Base-by-base conservation (phyloP, 2,797 vertebrate species). In the Argentina silus region DNA sequence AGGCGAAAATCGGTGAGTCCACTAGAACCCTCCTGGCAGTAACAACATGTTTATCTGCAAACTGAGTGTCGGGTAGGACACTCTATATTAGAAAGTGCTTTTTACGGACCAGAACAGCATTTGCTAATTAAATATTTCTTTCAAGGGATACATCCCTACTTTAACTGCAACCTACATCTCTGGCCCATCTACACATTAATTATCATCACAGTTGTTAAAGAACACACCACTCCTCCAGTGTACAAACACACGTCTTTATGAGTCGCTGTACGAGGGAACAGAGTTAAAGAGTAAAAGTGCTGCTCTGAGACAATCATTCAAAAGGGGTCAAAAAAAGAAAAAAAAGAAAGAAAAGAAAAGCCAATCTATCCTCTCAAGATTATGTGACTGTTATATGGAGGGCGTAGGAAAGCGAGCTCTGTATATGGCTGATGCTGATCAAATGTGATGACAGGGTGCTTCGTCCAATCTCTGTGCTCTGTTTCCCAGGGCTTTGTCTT, bases 401-500 rank as follows among this genome's bases (percentile, higher is more conserved):
- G 7, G 47, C 7, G 10, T 23, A 21, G 11, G 10, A 21, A 21
- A 11, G 21, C 14, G 60, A 6, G 42, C 10, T 19, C 55, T 44
- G 36, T 44, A 19, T 17, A 9, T 65, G 23, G 21, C 23, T 19
- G 12, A 9, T 27, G 66, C 7, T 42, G 50, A 67, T 53, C 6
- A 42, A 48, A 67, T 53, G 65, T 53, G 65, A 27, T 67, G n/a
- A 9, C 17, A 36, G 27, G 65, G 23, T 42, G 12, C 23, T 55
- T 45, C 5, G 14, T 10, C 7, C 6, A 50, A 68, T 19, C 50
- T 55, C 15, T 2, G 50, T 17, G 14, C 36, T 6, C 14, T 50
- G 14, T 55, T 7, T 6, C 23, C 10, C 15, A 55, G 23, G n/a
- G 27, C 27, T 56, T 55, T 36, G 66, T 43, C 63, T 65, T 47